Conservation (phyloP, 2,888 invertebrate species). For the Drosophila planitibia region DNA sequence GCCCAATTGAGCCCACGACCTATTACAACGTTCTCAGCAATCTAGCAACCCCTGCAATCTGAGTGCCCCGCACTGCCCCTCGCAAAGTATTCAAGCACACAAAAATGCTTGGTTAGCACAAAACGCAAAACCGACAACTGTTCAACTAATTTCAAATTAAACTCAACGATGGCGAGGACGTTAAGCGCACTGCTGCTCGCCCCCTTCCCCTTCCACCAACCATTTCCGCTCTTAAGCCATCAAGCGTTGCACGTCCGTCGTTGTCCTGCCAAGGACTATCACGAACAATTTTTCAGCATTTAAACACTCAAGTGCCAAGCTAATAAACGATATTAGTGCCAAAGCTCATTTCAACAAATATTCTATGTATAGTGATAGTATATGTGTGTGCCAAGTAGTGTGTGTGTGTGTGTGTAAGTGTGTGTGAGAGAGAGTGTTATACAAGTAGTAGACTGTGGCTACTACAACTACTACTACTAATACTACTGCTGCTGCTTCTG, state of each 20-base stretch:
- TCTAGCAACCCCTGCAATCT: constrained; percentile 5
- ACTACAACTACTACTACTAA: constrained; percentile 9
- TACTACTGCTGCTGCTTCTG: constrained; percentile 18
- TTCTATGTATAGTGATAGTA: constrained; percentile 33
- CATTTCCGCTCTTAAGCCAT: neutral
- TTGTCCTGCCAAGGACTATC: constrained; percentile 63
- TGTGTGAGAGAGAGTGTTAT: constrained; percentile 9
- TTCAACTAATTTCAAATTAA: constrained; percentile 75
- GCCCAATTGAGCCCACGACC: constrained; percentile 42
- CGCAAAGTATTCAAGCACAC: constrained; percentile 48
- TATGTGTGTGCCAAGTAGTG: constrained; percentile 20
- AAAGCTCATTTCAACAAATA: constrained; percentile 71
- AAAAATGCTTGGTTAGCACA: constrained; percentile 63
- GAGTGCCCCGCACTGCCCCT: neutral
- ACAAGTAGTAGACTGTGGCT: constrained; percentile 21
- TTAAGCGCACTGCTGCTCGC: constrained; percentile 18
- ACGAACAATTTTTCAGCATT: constrained; percentile 76
- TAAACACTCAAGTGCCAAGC: constrained; percentile 77
- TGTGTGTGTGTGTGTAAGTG: constrained; percentile 24
- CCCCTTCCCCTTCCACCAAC: neutral
- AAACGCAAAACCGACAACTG: constrained; percentile 63
- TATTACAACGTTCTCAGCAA: constrained; percentile 35
- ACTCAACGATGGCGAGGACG: constrained; percentile 59
- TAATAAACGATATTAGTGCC: constrained; percentile 77
- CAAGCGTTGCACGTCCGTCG: constrained; percentile 16